Evolutionary conservation across 2,888 invertebrate species (phyloP).

Genomic region (Lithophane semibrunnea): DNA sequence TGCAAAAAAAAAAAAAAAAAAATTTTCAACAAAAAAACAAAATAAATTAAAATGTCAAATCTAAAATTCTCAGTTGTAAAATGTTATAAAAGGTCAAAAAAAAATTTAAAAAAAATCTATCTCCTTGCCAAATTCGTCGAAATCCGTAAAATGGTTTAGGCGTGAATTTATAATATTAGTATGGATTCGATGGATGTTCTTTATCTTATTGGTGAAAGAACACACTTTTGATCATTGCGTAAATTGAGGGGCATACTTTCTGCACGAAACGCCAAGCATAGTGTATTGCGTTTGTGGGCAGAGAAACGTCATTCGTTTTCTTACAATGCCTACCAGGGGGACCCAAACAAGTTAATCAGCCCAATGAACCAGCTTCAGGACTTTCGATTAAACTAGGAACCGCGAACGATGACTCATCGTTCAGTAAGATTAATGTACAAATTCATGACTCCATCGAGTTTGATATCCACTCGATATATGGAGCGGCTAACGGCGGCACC

Average conservation of each 20-base stretch:
- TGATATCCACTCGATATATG: constrained; percentile 70
- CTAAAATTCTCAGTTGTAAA: no score
- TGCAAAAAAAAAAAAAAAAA: no score
- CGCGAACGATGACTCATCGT: constrained; percentile 32
- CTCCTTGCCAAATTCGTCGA: no score
- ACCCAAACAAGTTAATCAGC: constrained; percentile 12
- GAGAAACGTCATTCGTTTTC: background rate
- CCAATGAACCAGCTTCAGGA: constrained; percentile 7
- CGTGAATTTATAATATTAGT: no score
- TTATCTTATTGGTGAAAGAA: background rate
- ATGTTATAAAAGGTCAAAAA: no score
- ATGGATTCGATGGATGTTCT: background rate
- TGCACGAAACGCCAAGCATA: background rate
- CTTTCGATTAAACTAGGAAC: constrained; percentile 23
- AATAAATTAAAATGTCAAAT: no score
- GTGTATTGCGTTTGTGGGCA: background rate
- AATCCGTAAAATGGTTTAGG: no score
- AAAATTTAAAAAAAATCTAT: no score
- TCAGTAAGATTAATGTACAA: constrained; percentile 34
- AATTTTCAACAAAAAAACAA: no score
- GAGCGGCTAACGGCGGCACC: constrained; percentile 75
- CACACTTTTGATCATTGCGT: background rate
- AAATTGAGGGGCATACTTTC: background rate
- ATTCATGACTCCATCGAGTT: constrained; percentile 54
- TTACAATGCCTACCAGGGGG: background rate